Evolutionary conservation across 2,113 vertebrate species (phyloP), one percentile per base, ranked within the genome.

Genomic region (Paedocypris sp.): DNA sequence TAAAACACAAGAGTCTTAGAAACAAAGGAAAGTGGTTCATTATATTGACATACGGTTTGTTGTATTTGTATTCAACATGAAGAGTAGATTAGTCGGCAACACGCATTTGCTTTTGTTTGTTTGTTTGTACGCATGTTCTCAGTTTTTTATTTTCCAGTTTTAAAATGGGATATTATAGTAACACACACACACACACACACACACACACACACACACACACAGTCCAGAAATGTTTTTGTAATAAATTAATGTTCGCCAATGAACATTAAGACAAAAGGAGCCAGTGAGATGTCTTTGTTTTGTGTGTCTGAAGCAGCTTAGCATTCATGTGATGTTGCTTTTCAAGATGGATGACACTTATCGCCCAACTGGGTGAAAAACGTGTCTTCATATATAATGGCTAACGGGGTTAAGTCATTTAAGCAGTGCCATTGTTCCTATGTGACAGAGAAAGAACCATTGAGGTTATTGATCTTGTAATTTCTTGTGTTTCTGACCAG

Each of bases 331-430:
- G 38, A 43, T n/a, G 36, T 11, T 8, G 26, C 6, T 29, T 9
- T 56, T 22, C 16, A 12, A 57, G 36, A 23, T 43, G 26, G 15
- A 43, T 57, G 29, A 57, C 53, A 32, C 3, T 57, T 43, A 32
- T 20, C 10, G 53, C 53, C 22, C 25, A 57, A 56, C 3, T 41
- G 25, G 15, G 23, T 41, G 52, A 56, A 9, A 41, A 36, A 26
- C 4, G 2, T 12, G 18, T 20, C 25, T 43, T 43, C 15, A 57
- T 29, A 26, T 19, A 20, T 43, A 11, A 25, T 43, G 25, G 43
- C 43, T 57, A 57, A 32, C 4, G 19, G 26, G 39, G 57, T 50
- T 64, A 68, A 68, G 66, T 72, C 54, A 65, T 57, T 69, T 56
- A 28, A 1, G 18, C 8, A 9, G 45, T 67, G 47, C 65, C 35